Conservation (phyloP, 2,797 vertebrate genomes). For the Thripadectes ignobilis region DNA sequence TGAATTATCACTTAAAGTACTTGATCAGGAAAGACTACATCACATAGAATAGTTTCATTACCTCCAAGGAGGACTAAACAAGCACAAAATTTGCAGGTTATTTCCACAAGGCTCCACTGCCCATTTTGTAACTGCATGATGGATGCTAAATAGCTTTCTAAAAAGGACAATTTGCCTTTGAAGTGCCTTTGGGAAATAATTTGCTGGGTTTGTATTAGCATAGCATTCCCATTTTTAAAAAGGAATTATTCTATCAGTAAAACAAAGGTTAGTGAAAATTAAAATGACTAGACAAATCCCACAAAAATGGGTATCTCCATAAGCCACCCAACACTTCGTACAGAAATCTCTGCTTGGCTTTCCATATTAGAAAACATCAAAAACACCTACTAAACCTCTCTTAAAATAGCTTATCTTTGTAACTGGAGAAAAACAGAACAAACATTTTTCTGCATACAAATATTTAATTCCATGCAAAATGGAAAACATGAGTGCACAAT, state of each 20-base stretch:
- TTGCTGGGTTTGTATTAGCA: neutral
- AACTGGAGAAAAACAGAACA: slow-evolving; percentile 36
- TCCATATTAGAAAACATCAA: slow-evolving; percentile 29
- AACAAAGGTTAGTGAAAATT: slow-evolving; percentile 56
- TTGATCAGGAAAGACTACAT: neutral
- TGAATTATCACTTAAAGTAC: slow-evolving; percentile 10
- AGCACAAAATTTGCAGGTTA: slow-evolving; percentile 36
- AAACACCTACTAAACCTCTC: neutral
- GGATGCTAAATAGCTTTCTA: neutral
- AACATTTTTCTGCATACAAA: slow-evolving; percentile 60
- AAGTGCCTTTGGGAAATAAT: slow-evolving; percentile 33
- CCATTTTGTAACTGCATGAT: neutral
- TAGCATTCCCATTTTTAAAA: neutral
- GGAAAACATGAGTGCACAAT: slow-evolving; percentile 58
- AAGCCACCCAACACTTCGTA: slow-evolving; percentile 25
- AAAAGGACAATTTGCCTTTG: neutral
- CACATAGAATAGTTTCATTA: neutral
- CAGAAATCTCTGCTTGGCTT: slow-evolving; percentile 36
- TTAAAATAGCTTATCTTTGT: slow-evolving; percentile 44
- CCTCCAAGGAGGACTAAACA: slow-evolving; percentile 5
- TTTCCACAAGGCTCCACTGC: slow-evolving; percentile 42
- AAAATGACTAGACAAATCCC: slow-evolving; percentile 60
- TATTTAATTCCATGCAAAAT: slow-evolving; percentile 73
- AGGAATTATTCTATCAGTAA: neutral
- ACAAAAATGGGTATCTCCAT: slow-evolving; percentile 29